Conservation (phyloP, 1,140 invertebrate genomes). For the Ptiloglossa arizonensis region DNA sequence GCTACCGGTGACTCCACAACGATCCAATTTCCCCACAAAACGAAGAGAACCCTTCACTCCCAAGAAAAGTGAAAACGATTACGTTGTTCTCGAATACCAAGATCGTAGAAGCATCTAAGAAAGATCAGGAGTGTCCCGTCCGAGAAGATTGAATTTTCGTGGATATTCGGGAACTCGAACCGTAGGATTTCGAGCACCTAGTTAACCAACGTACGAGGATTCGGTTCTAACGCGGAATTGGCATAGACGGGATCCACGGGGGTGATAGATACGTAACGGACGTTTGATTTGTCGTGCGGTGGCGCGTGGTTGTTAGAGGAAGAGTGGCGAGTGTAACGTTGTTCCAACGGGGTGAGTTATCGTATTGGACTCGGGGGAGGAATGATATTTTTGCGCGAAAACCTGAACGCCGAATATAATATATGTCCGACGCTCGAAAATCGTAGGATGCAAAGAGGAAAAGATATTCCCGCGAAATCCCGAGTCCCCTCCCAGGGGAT, state of each 20-base stretch:
- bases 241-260: background rate
- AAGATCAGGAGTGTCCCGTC: too few species aligned
- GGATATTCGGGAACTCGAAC: too few species aligned
- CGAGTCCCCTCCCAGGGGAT: slow-evolving; percentile 39
- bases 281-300: slow-evolving; percentile 13
- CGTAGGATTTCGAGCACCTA: too few species aligned
- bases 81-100: too few species aligned
- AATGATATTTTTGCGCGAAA: slow-evolving; percentile 64
- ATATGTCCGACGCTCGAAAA: slow-evolving; percentile 59
- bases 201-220: background rate
- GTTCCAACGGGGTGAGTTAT: slow-evolving; percentile 58
- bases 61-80: too few species aligned
- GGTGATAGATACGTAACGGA: slow-evolving; percentile 13
- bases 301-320: background rate
- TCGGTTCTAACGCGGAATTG: background rate
- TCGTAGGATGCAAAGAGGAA: slow-evolving; percentile 42
- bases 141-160: too few species aligned
- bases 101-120: too few species aligned
- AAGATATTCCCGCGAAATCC: slow-evolving; percentile 52
- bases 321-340: slow-evolving; percentile 25
- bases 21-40: too few species aligned
- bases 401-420: slow-evolving; percentile 66
- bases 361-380: slow-evolving; percentile 64
- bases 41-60: too few species aligned
- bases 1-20: too few species aligned